Percentiles rank a stretch among this genome's conserved stretches.
These are phyloP conservation scores for Drosophila sproati DNA, from an alignment of 1,140 invertebrate species.

Conservation along the genomic window DNA sequence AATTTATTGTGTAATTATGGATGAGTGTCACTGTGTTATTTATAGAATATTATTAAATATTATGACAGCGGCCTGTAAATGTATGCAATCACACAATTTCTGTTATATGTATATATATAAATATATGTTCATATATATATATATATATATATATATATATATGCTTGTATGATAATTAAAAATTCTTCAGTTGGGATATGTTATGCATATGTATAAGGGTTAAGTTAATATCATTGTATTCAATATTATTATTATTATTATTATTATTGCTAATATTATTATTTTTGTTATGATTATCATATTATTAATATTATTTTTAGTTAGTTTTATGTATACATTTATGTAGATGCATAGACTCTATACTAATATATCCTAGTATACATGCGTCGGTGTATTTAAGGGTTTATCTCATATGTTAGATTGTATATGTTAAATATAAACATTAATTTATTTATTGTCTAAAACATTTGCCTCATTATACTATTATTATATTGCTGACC, in stretches of 20 bases:
- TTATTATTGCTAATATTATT: neutral
- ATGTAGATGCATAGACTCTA: slow-evolving; percentile 14
- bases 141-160: neutral
- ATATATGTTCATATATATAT: neutral
- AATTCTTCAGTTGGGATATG: slow-evolving; percentile 27
- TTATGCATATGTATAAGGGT: slow-evolving; percentile 26
- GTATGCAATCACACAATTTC: neutral
- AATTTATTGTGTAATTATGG: neutral
- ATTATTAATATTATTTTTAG: neutral
- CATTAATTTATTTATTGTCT: slow-evolving; percentile 83
- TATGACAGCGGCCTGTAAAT: neutral
- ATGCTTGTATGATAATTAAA: slow-evolving; percentile 8
- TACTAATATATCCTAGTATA: slow-evolving; percentile 29
- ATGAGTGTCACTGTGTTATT: neutral
- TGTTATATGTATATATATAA: neutral
- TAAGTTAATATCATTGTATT: slow-evolving; percentile 1
- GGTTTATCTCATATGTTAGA: slow-evolving; percentile 22
- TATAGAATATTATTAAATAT: neutral
- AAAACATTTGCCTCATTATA: slow-evolving; percentile 72
- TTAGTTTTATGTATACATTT: neutral
- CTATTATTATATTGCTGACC: slow-evolving; percentile 10
- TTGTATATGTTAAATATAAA: slow-evolving; percentile 45
- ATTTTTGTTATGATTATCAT: neutral
- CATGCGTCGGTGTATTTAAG: slow-evolving; percentile 4
- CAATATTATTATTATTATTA: neutral